Evolutionary conservation across 2,888 invertebrate species (phyloP), one percentile per base, ranked within the genome.

Genomic region (Dolichopus griseipennis): DNA sequence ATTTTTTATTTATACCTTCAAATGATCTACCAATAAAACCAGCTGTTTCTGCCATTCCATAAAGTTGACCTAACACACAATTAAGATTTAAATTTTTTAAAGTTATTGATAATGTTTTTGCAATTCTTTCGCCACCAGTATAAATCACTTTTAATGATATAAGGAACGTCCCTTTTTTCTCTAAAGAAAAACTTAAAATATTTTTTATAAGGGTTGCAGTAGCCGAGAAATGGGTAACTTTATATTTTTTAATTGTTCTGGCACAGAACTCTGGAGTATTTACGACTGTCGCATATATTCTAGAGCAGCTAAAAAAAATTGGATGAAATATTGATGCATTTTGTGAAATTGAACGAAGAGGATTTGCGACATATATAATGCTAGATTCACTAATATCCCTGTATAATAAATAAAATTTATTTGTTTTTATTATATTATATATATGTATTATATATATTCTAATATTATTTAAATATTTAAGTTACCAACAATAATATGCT

Each of bases 11-110:
- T 67, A 67, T 67, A 18, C 65, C 67, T 37, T 12, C 15, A 52
- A 41, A 12, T 20, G 34, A 64, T 1, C 37, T 27, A 9, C 61
- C 7, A 43, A 67, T 66, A 43, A 22, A 8, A 20, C 67, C 61
- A n/a, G 43, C 70, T 8, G 65, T 4, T 66, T 70, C 70, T 18
- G 68, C 68, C 68, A 70, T 67, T n/a, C 66, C 68, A 52, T 70
- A 70, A 18, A 37, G 8, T 61, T 66, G 65, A 10, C 65, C 5
- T 1, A 68, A 18, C 61, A 62, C 65, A 65, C 66, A 68, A 21
- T 66, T 61, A n/a, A 65, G 65, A 33, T 22, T 41, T 12, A 66
- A 1, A 5, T 21, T 5, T 65, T 33, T 41, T 18, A 66, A 22
- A 21, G 12, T 52, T 15, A 27, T 9, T n/a, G 8, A 15, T 18